Base-by-base conservation (phyloP, 92 coral and sea anemone species). In the Palythoa grandis region DNA sequence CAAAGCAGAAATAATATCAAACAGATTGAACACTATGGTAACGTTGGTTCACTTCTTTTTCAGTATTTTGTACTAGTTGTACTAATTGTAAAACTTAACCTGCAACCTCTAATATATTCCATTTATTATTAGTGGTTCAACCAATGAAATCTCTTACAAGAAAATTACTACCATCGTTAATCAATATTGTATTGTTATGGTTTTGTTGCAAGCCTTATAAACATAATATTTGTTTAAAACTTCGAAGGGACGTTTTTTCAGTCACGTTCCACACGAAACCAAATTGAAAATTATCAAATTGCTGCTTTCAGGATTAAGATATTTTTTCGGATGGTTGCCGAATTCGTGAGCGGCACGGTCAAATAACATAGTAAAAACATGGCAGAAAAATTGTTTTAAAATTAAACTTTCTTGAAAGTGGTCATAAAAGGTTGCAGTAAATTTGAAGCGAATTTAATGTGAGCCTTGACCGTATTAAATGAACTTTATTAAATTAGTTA, bases 181-280 rank as follows among this genome's bases (percentile, higher is more conserved):
- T 24, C 43, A 69, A 69, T 16, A 29, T 37, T 5, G 48, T 20
- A 69, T 22, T 29, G 17, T 25, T 58, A 14, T 10, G 6, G 74
- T 69, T 29, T 14, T 12, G 8, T 25, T 69, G 16, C 19, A 19
- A 11, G 25, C 17, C 5, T 8, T 10, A 29, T 29, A 43, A 43
- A 43, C 50, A 43, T 35, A 16, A 22, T 69, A 22, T 69, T 16
- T 29, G 11, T 69, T 9, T 17, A 2, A n/a, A 63, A 63, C 22
- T 69, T 69, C 11, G 47, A 11, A 24, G 43, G 16, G 24, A 69
- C 74, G 40, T 48, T 16, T 7, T 0, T 69, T 69, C 24, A 8
- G 74, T 69, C 74, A 69, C 74, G 74, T 69, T 37, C 74, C 35
- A 37, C 74, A 69, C 74, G 16, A 69, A 69, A 69, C 12, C 5